phyloP scores from a whole-genome alignment of 2,888 invertebrate genomes.

The Limenitis camilla region DNA sequence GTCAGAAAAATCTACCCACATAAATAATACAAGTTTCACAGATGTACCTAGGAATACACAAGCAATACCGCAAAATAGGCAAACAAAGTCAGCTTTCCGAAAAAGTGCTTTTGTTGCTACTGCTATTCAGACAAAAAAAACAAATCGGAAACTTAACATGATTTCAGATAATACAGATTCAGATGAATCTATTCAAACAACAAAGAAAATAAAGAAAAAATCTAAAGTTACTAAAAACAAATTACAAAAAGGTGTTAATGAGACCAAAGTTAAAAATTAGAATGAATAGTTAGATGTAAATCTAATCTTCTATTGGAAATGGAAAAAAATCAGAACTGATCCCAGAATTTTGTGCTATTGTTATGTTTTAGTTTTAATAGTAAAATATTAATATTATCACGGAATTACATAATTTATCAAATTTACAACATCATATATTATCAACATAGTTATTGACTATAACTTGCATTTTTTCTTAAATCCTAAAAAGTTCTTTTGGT shows the following conservation, averaged over 20 bases:
- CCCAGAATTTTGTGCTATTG: no score
- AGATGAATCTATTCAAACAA: constrained; percentile 57
- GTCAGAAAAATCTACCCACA: constrained; percentile 50
- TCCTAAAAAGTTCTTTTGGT: no score
- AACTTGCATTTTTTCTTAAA: no score
- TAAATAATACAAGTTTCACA: constrained; percentile 61
- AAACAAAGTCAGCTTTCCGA: constrained; percentile 69
- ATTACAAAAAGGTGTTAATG: constrained; percentile 42
- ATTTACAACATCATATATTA: no score
- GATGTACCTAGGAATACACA: constrained; percentile 57
- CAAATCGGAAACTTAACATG: constrained; percentile 37
- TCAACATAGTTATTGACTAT: no score
- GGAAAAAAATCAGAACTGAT: no score
- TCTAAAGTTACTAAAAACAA: constrained; percentile 49
- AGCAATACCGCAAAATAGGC: constrained; percentile 35
- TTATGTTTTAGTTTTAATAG: no score
- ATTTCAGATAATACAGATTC: constrained; percentile 61
- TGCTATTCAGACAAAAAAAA: constrained; percentile 64
- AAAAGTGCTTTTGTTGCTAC: constrained; percentile 76
- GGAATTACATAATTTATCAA: no score
- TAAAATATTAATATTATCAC: no score
- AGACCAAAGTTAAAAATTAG: constrained; percentile 42
- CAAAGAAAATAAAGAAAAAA: constrained; percentile 66
- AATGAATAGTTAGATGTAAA: neutral
- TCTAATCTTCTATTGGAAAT: neutral